Evolutionary conservation across 2,797 vertebrate genomes (phyloP).

Genomic region (Sebastes wilsoni): DNA sequence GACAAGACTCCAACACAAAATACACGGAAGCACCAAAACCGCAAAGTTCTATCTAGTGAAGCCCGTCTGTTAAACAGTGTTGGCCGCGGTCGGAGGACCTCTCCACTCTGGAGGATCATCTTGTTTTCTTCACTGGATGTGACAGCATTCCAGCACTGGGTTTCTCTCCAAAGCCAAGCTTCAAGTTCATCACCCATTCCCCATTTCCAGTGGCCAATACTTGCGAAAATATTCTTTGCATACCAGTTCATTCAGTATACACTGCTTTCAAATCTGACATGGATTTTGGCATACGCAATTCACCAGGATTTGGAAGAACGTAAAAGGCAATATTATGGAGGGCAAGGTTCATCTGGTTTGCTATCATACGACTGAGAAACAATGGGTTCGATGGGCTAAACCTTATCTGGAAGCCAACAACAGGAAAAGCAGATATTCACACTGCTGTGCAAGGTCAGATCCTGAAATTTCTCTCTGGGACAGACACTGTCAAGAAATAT

Average conservation of each 20-base stretch:
- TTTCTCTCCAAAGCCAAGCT: too few relatives aligned
- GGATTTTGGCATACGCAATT: not conserved
- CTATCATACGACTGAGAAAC: not conserved
- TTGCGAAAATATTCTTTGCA: slow-evolving; percentile 3
- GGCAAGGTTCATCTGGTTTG: not conserved
- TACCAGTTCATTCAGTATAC: not conserved
- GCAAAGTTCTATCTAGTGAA: too few relatives aligned
- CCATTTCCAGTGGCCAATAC: slow-evolving; percentile 8
- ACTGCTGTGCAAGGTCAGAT: slow-evolving; percentile 72
- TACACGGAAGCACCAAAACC: too few relatives aligned
- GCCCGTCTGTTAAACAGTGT: too few relatives aligned
- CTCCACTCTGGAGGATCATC: too few relatives aligned
- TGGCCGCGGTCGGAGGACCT: too few relatives aligned
- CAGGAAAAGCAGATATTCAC: slow-evolving; percentile 78
- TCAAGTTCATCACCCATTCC: not conserved
- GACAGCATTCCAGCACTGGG: too few relatives aligned
- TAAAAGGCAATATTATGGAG: too few relatives aligned
- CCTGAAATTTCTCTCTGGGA: not conserved
- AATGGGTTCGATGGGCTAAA: slow-evolving; percentile 80
- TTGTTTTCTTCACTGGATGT: too few relatives aligned
- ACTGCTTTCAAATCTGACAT: slow-evolving; percentile 1
- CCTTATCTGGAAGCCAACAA: slow-evolving; percentile 75
- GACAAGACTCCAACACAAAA: too few relatives aligned
- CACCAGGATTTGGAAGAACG: too few relatives aligned
- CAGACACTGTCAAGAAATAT: not conserved